A percentile compares a stretch with the other conserved stretches of the same genome.
These are phyloP conservation scores for Ctenopoma kingsleyae DNA, from an alignment of 2,797 vertebrate genomes.

Conservation along the genomic window DNA sequence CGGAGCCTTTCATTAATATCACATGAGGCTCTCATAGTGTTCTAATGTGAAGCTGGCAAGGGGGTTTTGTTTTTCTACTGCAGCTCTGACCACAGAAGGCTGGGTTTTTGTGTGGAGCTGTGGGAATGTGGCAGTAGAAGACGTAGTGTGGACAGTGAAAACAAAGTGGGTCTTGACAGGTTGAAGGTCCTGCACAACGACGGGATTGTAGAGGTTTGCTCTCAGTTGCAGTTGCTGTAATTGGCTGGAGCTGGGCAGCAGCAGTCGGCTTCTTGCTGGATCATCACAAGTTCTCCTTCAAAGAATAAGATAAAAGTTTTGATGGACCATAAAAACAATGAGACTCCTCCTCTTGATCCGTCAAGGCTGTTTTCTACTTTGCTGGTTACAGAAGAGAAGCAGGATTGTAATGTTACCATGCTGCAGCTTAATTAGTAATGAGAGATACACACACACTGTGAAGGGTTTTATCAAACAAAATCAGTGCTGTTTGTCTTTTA, in stretches of 20 bases:
- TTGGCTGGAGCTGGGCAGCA: slow-evolving; percentile 33
- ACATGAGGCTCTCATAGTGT: slow-evolving; percentile 71
- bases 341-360: slow-evolving; percentile 30
- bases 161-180: slow-evolving; percentile 65
- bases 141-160: slow-evolving; percentile 52
- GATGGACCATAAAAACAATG: slow-evolving; percentile 24
- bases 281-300: slow-evolving; percentile 24
- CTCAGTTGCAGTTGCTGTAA: slow-evolving; percentile 36
- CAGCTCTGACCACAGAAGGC: slow-evolving; percentile 42
- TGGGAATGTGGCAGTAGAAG: slow-evolving; percentile 54
- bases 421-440: slow-evolving; percentile 23
- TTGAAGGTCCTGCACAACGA: slow-evolving; percentile 46
- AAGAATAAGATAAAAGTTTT: slow-evolving; percentile 29
- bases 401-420: slow-evolving; percentile 2
- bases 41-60: slow-evolving; percentile 63
- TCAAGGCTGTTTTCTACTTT: slow-evolving; percentile 45
- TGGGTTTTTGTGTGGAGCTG: slow-evolving; percentile 42
- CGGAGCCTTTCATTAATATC: slow-evolving; percentile 82
- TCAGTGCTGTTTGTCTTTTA: no score
- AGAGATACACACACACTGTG: background rate
- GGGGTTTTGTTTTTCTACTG: slow-evolving; percentile 58
- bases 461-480: background rate
- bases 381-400: slow-evolving; percentile 22
- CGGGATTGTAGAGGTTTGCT: slow-evolving; percentile 41
- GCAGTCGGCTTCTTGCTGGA: background rate